A percentile compares a stretch with the other conserved stretches of the same genome.
Evolutionary conservation across 2,888 invertebrate genomes (phyloP).

Genomic region (Zygogramma bicolorata): DNA sequence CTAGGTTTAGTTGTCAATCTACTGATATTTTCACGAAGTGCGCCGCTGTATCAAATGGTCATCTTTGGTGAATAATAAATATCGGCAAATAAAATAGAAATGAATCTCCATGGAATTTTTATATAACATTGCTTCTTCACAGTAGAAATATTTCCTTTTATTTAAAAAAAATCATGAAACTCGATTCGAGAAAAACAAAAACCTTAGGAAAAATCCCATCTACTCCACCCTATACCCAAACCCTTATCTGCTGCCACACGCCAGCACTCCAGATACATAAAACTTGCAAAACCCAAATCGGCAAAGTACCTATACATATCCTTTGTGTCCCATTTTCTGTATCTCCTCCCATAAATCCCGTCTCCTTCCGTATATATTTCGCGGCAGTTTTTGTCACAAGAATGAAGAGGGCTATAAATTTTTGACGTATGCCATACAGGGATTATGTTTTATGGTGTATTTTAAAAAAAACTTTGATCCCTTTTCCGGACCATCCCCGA

Average conservation of each 20-base stretch:
- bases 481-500: slow-evolving; percentile 45
- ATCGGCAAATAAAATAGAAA: no score
- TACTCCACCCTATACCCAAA: slow-evolving; percentile 1
- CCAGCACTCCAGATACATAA: slow-evolving; percentile 32
- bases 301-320: slow-evolving; percentile 29
- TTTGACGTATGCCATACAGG: slow-evolving; percentile 50
- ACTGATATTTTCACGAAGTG: no score
- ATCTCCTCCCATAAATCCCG: slow-evolving; percentile 42
- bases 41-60: no score
- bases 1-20: no score
- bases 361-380: slow-evolving; percentile 43
- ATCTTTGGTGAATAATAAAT: no score
- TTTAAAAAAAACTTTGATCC: slow-evolving; percentile 54
- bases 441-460: slow-evolving; percentile 56
- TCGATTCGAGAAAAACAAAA: neutral
- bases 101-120: no score
- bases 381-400: slow-evolving; percentile 44
- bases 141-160: no score
- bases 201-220: neutral
- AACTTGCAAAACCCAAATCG: slow-evolving; percentile 34
- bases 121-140: no score
- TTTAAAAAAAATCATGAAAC: no score
- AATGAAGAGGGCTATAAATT: slow-evolving; percentile 49
- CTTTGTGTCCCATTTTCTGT: slow-evolving; percentile 33
- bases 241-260: slow-evolving; percentile 15